These are phyloP conservation scores for Leucophenga maculata DNA, from an alignment of 2,888 invertebrate genomes.

Conservation along the genomic window DNA sequence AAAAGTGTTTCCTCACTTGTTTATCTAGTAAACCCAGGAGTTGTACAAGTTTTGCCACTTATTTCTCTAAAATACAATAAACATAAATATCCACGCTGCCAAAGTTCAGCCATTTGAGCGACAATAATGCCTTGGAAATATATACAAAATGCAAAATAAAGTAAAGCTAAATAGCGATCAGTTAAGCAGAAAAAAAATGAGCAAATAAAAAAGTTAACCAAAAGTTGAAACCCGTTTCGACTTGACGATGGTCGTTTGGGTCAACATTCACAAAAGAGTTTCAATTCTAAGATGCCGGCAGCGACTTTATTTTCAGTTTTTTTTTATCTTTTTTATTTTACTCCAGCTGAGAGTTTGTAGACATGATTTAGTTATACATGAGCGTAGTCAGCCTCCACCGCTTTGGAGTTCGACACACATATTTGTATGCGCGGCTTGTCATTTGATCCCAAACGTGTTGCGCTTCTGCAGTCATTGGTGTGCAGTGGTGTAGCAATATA, in stretches of 20 bases:
- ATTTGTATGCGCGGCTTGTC: too few species aligned
- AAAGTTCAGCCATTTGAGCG: neutral
- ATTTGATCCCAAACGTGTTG: too few species aligned
- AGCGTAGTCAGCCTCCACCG: too few species aligned
- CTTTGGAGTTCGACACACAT: too few species aligned
- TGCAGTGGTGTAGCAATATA: too few species aligned
- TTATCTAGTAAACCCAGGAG: too few species aligned
- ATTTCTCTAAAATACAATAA: too few species aligned
- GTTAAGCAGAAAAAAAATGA: neutral
- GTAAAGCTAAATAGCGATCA: constrained; percentile 39
- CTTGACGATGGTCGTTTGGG: neutral
- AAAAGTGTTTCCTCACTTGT: too few species aligned
- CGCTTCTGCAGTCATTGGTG: too few species aligned
- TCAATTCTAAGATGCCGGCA: neutral
- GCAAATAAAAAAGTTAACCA: neutral
- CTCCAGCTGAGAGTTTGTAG: neutral
- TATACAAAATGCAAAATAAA: constrained; percentile 56
- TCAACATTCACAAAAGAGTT: neutral
- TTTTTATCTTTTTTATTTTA: too few species aligned
- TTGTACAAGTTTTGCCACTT: too few species aligned
- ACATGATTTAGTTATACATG: neutral
- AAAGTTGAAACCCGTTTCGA: neutral
- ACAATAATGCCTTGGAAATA: constrained; percentile 13
- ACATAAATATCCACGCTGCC: too few species aligned
- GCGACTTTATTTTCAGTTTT: neutral